Percentiles rank a stretch among this genome's conserved stretches.
These are phyloP conservation scores for Zaprionus obscuricornis DNA, from an alignment of 2,888 invertebrate genomes.

Conservation along the genomic window DNA sequence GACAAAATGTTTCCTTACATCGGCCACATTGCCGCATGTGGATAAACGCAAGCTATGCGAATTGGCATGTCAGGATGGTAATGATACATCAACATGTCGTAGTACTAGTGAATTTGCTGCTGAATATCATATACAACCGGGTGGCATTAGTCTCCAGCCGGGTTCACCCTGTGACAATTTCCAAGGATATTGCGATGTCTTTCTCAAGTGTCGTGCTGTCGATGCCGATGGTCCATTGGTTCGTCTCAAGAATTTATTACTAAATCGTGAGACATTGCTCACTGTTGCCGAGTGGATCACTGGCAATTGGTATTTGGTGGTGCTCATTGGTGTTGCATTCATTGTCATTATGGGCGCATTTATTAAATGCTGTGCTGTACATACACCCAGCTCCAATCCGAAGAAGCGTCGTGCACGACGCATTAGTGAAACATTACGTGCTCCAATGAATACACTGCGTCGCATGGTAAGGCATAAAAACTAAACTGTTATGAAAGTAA, in stretches of 20 bases:
- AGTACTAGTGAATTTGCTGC: slow-evolving; percentile 94
- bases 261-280: slow-evolving; percentile 94
- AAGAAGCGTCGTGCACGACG: slow-evolving; percentile 97
- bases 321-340: slow-evolving; percentile 95
- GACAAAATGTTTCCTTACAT: slow-evolving; percentile 96
- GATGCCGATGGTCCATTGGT: slow-evolving; percentile 99
- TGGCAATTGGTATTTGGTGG: slow-evolving; percentile 97
- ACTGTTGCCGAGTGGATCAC: slow-evolving; percentile 97
- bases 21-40: slow-evolving; percentile 89
- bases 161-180: slow-evolving; percentile 99
- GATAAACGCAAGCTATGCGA: slow-evolving; percentile 96
- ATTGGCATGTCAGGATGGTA: slow-evolving; percentile 96
- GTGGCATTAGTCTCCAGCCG: slow-evolving; percentile 94
- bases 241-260: slow-evolving; percentile 96
- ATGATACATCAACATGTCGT: slow-evolving; percentile 88
- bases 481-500: too few species aligned
- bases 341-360: slow-evolving; percentile 98
- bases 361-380: slow-evolving; percentile 99
- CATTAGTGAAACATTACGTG: slow-evolving; percentile 94
- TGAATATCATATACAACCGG: slow-evolving; percentile 88
- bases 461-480: slow-evolving; percentile 94
- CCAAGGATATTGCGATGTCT: slow-evolving; percentile 99
- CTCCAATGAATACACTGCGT: slow-evolving; percentile 95
- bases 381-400: slow-evolving; percentile 99
- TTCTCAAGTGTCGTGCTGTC: slow-evolving; percentile 98